Evolutionary conservation across 2,113 vertebrate genomes (phyloP).

Genomic region (Siniperca knerii): DNA sequence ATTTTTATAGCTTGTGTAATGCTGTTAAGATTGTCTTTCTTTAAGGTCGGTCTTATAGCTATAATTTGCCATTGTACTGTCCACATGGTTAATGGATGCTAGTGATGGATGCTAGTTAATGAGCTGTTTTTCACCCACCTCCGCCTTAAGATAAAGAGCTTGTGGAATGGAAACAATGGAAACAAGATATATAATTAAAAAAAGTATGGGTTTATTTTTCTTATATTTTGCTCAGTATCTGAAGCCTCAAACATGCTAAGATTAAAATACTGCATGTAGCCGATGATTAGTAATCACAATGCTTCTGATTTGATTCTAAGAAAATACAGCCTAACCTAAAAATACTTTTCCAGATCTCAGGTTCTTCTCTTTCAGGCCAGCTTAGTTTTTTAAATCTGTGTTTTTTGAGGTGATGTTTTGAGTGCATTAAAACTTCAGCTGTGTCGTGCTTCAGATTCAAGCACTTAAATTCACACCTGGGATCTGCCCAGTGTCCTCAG

Average conservation of each 20-base stretch:
- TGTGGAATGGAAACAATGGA: too few relatives aligned
- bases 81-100: neutral
- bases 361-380: neutral
- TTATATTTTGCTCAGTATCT: neutral
- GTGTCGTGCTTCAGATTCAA: neutral
- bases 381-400: neutral
- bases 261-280: neutral
- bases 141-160: slow-evolving; percentile 8
- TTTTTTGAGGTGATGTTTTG: neutral
- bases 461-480: neutral
- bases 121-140: neutral
- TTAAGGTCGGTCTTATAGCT: slow-evolving; percentile 2
- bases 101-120: neutral
- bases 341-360: neutral
- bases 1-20: neutral
- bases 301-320: neutral
- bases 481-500: neutral
- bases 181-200: too few relatives aligned
- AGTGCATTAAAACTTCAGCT: neutral
- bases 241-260: neutral
- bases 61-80: neutral
- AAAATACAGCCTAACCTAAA: neutral
- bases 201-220: neutral
- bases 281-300: too few relatives aligned
- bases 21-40: neutral